Evolutionary conservation across 2,113 vertebrate genomes (phyloP), one percentile per base, ranked within the genome.

Genomic region (Oxygymnocypris stewartii): DNA sequence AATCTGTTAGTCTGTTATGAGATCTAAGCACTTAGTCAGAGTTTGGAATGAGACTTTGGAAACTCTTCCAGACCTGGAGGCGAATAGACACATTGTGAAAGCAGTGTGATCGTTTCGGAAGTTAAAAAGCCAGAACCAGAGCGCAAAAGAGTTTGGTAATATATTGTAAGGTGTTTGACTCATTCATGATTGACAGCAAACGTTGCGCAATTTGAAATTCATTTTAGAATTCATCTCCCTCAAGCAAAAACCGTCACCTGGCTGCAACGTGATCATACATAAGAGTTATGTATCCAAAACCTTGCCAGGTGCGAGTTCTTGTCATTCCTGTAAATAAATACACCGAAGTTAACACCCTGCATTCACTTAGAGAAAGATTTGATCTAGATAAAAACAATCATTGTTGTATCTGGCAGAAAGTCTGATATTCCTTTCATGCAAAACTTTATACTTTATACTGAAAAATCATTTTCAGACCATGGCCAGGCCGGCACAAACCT

Each of bases 221-320:
- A n/a, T 82, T 57, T 78, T 14, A n/a, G 6, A 42, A 83, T 69
- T 8, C 28, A 18, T 75, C 47, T 9, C 82, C 82, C 44, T 84
- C 9, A 20, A 13, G 80, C 63, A 51, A 71, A 65, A 44, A 47
- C 40, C 8, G 12, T 84, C 82, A 84, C 69, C 69, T 40, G 49
- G 35, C 49, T 25, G 20, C 49, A 74, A 74, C 14, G 3, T 80
- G 35, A 84, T 23, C 23, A 40, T 59, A 74, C 13, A 84, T 37
- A 59, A 57, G 25, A 40, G 61, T 6, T 82, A 31, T n/a, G 13
- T 71, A 23, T 20, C 59, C 8, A 25, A 61, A 59, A 59, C 54
- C 18, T 79, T 37, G 12, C 31, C 20, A 61, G 5, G 79, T 81
- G 57, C 59, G 42, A 65, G 57, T 63, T 47, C 28, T 35, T 16